Base-by-base conservation (phyloP, 1,140 invertebrate species). In the Brachionus rubens region DNA sequence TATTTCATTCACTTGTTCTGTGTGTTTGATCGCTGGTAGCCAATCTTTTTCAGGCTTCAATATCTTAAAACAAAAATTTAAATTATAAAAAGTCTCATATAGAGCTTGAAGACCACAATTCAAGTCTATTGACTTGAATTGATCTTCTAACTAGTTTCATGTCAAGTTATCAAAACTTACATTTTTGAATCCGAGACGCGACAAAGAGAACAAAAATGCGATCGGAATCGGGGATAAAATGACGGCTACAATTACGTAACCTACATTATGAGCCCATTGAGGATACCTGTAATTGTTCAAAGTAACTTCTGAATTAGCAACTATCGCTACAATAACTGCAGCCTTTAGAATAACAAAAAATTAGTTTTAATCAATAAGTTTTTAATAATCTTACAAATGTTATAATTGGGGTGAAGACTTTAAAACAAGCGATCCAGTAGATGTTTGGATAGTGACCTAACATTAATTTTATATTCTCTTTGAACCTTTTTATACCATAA, bases 241-340 rank as follows among this genome's bases (percentile, higher is more conserved):
- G 9, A 76, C 16, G 2, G 26, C 46, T 9, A 76, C 72, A 43
- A 76, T 9, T 10, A 41, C 24, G n/a, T 48, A 76, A 9, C 72
- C 72, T 26, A 76, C 9, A 16, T 19, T 16, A 40, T 56, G 48
- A 16, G 72, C 50, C 54, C 72, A 54, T 12, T n/a, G 36, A 14
- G 72, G 72, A 33, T 76, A 76, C 14, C 40, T n/a, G 21, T 76
- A 76, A 9, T 76, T 46, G 40, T 76, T 76, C 10, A 56, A 26
- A 2, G 16, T 21, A 46, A 59, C 33, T 76, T 43, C 40, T 7
- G 36, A 7, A 48, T 62, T 43, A 7, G 52, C 52, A 19, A 59
- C 40, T 10, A 76, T 36, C 9, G 72, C 40, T 41, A 76, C 26
- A 5, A 76, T 40, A 12, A 76, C 40, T 14, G 50, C 52, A 4